A percentile compares a stretch with the other conserved stretches of the same genome.
These are phyloP conservation scores for Danio albolineatus DNA, from an alignment of 2,797 vertebrate species.

Conservation along the genomic window DNA sequence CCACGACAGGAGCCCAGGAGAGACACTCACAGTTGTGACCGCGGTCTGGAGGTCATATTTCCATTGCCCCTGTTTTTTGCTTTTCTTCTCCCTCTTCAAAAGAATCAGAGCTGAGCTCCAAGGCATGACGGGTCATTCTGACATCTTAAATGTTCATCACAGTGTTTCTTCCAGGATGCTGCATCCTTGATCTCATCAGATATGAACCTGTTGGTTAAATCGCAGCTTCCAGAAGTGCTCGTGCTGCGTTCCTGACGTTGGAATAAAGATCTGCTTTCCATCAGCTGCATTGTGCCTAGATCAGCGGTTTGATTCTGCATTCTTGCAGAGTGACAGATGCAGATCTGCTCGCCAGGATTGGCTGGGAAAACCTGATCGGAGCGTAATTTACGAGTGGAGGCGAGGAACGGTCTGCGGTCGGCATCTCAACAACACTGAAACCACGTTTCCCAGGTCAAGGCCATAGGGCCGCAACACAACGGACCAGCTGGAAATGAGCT, in stretches of 20 bases:
- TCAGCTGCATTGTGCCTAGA: slow-evolving; percentile 75
- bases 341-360: slow-evolving; percentile 64
- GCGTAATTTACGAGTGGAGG: slow-evolving; percentile 72
- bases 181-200: not conserved
- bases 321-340: slow-evolving; percentile 67
- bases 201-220: slow-evolving; percentile 28
- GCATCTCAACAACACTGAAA: slow-evolving; percentile 74
- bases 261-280: slow-evolving; percentile 70
- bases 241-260: slow-evolving; percentile 32
- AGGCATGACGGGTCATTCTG: slow-evolving; percentile 56
- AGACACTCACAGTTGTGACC: slow-evolving; percentile 53
- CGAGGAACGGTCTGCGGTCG: slow-evolving; percentile 71
- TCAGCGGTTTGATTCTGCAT: slow-evolving; percentile 72
- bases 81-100: slow-evolving; percentile 76
- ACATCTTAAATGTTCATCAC: slow-evolving; percentile 23
- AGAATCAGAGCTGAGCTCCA: slow-evolving; percentile 66
- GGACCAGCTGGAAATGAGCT: slow-evolving; percentile 64
- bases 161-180: not conserved
- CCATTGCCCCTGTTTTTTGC: slow-evolving; percentile 63
- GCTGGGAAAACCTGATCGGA: slow-evolving; percentile 67
- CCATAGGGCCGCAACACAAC: slow-evolving; percentile 61
- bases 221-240: not conserved
- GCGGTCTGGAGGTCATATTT: slow-evolving; percentile 75
- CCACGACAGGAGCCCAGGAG: slow-evolving; percentile 61
- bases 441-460: slow-evolving; percentile 72